Base-by-base conservation (phyloP, 2,888 invertebrate genomes). In the Chydorus sphaericus region DNA sequence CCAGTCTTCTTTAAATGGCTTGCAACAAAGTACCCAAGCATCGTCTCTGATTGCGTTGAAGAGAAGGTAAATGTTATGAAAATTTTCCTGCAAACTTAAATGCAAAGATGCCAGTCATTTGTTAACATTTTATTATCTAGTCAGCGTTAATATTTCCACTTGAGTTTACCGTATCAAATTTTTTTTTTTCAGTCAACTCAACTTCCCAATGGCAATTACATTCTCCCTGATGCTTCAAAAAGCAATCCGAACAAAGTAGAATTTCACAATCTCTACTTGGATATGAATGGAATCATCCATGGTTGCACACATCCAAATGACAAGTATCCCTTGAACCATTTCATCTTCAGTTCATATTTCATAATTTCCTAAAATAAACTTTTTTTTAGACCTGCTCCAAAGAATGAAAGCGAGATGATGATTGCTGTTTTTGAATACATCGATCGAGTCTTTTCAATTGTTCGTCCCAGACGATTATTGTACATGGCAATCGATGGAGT, bases 401-500 rank as follows among this genome's bases (percentile, higher is more conserved):
- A 88, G 71, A 88, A 93, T 73, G 98, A 99, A 70, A 94, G 97
- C 66, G 98, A 99, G 76, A 98, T 99, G 98, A 98, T 98, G 94
- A 79, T 93, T 50, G 89, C 92, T 48, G 98, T 99, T 67, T 99
- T 98, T 69, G 96, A 96, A 65, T 97, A 94, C 70, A 96, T 98
- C 61, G 98, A 98, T 71, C 76, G 96, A 58, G 76, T 98, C 59
- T 90, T 97, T 71, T 77, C 82, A 50, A 94, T 96, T 65, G 91
- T 94, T 0, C 75, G 94, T 61, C 96, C 96, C 0, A 77, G 91
- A 64, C 91, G 91, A 69, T 62, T 98, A 48, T 73, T 99, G 60
- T 98, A 98, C 71, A 97, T 98, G 97, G 98, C 98, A 54, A 96
- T 99, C 70, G 98, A 98, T 75, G 98, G 98, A 61, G 97, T 98